Conservation (phyloP, 2,888 invertebrate species). For the Steinernema carpocapsae region DNA sequence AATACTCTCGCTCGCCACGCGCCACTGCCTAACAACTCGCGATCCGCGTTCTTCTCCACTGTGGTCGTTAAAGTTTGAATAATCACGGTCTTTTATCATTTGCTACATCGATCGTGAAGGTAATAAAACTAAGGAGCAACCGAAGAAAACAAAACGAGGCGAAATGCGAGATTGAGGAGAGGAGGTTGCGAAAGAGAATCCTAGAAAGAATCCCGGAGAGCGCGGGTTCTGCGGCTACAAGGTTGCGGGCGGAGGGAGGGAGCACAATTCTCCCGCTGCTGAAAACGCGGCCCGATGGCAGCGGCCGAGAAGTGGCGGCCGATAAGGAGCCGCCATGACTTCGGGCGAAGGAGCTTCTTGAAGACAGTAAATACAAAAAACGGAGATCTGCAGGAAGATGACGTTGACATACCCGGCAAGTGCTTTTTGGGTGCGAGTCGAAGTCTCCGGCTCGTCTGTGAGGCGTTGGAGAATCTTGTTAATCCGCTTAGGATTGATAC, state of each 20-base stretch:
- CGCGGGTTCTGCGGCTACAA: neutral
- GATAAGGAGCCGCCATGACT: constrained; percentile 26
- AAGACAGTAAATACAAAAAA: neutral
- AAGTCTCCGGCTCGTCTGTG: constrained; percentile 13
- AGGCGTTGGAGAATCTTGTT: neutral
- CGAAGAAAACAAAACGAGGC: constrained; percentile 4
- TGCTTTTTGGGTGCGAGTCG: neutral
- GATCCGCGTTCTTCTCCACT: neutral
- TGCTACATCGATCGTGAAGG: constrained; percentile 2
- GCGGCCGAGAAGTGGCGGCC: neutral
- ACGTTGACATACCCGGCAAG: neutral
- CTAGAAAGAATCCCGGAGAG: too few species aligned
- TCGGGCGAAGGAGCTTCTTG: neutral
- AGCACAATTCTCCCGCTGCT: neutral
- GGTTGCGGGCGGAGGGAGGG: neutral
- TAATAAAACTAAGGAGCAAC: constrained; percentile 25
- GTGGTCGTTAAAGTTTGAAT: constrained; percentile 33
- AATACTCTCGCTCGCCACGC: constrained; percentile 5
- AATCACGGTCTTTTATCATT: constrained; percentile 29
- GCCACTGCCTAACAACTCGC: neutral
- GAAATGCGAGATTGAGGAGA: neutral
- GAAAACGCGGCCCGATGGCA: neutral
- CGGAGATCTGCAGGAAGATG: neutral
- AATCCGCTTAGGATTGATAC: constrained; percentile 15
- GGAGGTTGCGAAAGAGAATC: neutral